Conservation (phyloP, 2,113 vertebrate genomes). For the Hippocampus mohnikei region DNA sequence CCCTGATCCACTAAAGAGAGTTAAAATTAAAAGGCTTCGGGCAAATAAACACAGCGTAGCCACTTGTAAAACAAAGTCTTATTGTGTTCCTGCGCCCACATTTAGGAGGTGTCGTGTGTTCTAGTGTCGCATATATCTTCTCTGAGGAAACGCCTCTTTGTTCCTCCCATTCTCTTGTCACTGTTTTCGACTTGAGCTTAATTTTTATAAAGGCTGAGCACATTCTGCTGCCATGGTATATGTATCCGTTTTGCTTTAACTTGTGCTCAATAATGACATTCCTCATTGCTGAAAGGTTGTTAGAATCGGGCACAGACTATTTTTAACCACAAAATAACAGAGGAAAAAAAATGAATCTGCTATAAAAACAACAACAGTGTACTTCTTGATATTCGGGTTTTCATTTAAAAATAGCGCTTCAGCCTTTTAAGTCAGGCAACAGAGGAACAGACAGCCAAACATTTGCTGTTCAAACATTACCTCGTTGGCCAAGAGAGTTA, state of each 20-base stretch:
- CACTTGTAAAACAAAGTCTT: constrained; percentile 16
- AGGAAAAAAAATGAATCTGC: too few species aligned
- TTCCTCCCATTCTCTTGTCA: constrained; percentile 21
- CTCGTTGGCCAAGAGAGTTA: neutral
- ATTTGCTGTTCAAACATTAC: neutral
- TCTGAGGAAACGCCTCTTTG: constrained; percentile 14
- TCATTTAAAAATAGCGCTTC: neutral
- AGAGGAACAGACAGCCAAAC: neutral
- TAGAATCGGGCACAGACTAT: neutral
- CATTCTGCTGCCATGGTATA: constrained; percentile 24
- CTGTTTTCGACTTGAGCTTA: constrained; percentile 18
- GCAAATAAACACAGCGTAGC: constrained; percentile 5
- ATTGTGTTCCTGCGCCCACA: constrained; percentile 7
- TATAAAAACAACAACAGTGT: too few species aligned
- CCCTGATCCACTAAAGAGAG: constrained; percentile 2
- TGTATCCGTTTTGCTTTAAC: neutral
- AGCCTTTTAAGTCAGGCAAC: neutral
- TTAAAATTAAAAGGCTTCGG: neutral
- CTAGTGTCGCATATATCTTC: constrained; percentile 20
- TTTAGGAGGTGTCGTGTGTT: constrained; percentile 22
- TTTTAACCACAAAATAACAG: too few species aligned
- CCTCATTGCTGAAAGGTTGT: neutral
- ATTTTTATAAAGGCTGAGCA: constrained; percentile 1
- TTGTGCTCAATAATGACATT: neutral
- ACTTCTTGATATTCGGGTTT: too few species aligned